Percentiles rank a stretch among this genome's conserved stretches.
Evolutionary conservation across 1,140 invertebrate species (phyloP).

Genomic region (Stenopsyche tienmushanensis): DNA sequence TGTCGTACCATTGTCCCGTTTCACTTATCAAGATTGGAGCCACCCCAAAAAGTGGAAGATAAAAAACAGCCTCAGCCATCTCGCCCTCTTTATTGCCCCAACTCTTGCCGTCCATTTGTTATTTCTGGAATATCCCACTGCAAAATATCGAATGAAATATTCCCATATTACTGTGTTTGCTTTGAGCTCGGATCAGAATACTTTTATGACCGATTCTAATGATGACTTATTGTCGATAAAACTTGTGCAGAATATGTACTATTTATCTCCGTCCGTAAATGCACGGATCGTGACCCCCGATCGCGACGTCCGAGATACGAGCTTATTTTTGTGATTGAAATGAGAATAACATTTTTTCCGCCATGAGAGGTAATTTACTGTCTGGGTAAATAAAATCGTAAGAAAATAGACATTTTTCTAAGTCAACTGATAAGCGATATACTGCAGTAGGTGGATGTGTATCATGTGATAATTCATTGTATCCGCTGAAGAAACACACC

Average conservation of each 20-base stretch:
- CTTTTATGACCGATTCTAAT: conserved; percentile 6
- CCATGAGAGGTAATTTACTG: too few relatives aligned
- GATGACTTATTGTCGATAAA: conserved; percentile 3
- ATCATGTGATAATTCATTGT: conserved; percentile 28
- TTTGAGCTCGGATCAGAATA: too few relatives aligned
- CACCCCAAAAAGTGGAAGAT: conserved; percentile 27
- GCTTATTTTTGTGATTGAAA: too few relatives aligned
- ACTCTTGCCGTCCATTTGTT: conserved; percentile 19
- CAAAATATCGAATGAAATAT: background rate
- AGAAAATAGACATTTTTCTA: too few relatives aligned
- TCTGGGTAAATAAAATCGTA: too few relatives aligned
- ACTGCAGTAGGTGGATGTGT: conserved; percentile 9
- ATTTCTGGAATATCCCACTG: conserved; percentile 10
- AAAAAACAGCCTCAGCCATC: too few relatives aligned
- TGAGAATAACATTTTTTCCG: too few relatives aligned
- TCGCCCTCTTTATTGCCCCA: background rate
- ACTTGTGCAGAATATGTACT: conserved; percentile 10
- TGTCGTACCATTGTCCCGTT: conserved; percentile 36
- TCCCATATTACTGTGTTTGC: background rate
- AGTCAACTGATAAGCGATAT: too few relatives aligned
- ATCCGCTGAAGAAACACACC: conserved; percentile 19
- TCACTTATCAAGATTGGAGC: conserved; percentile 37
- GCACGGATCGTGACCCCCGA: background rate
- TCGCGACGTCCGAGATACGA: background rate
- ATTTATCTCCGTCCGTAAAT: conserved; percentile 3